Conservation (phyloP, 2,113 vertebrate genomes). For the Genyomyrus donnyi region DNA sequence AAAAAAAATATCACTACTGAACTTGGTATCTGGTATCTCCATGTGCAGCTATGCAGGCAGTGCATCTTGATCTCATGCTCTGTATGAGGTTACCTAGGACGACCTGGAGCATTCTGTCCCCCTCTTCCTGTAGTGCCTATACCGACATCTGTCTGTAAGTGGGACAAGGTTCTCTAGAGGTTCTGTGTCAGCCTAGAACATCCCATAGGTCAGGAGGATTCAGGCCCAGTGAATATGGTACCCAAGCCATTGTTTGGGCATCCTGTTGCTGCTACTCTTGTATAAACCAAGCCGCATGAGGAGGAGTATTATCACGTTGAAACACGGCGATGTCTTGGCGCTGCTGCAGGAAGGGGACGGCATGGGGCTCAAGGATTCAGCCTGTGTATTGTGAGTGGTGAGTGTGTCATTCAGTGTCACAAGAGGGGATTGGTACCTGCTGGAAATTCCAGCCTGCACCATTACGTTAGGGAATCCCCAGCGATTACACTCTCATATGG, state of each 20-base stretch:
- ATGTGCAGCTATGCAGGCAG: not conserved
- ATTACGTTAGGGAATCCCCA: not conserved
- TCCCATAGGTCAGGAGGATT: not conserved
- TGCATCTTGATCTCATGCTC: not conserved
- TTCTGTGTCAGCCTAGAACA: not conserved
- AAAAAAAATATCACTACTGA: not conserved
- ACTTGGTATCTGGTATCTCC: not conserved
- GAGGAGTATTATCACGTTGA: not conserved
- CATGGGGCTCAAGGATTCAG: not conserved
- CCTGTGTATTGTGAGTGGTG: not conserved
- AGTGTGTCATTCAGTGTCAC: not conserved
- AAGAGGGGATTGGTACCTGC: no score
- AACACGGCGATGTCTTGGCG: not conserved
- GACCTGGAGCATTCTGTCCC: not conserved
- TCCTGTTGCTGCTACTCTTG: not conserved
- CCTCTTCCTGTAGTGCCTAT: not conserved
- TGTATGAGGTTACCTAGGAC: not conserved
- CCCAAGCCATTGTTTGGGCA: not conserved
- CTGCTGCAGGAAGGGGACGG: not conserved
- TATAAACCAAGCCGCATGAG: not conserved
- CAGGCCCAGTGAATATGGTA: not conserved
- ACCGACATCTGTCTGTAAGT: not conserved
- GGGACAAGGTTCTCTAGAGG: not conserved
- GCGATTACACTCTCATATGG: not conserved
- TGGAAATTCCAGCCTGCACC: not conserved